Evolutionary conservation across 2,797 vertebrate genomes (phyloP).

Genomic region (Danio kyathit): DNA sequence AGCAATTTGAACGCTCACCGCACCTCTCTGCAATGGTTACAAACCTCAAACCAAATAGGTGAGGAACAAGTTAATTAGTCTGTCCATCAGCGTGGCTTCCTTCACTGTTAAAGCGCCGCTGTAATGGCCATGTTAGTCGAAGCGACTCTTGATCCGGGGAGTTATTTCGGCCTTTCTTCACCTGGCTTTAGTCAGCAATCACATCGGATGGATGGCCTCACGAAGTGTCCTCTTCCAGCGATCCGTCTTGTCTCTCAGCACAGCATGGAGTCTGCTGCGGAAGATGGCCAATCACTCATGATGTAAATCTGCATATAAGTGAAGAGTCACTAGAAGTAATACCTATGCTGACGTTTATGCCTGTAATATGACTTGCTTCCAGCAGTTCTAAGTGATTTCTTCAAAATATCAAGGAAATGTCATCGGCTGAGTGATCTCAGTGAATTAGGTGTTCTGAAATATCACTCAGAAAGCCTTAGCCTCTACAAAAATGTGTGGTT

Average conservation of each 20-base stretch:
- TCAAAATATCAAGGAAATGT: constrained; percentile 5
- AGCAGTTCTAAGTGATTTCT: constrained; percentile 19
- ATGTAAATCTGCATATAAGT: constrained; percentile 38
- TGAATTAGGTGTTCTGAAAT: constrained; percentile 21
- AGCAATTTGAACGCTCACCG: constrained; percentile 29
- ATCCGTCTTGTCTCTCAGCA: constrained; percentile 32
- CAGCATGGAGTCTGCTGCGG: neutral
- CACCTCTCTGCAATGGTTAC: constrained; percentile 39
- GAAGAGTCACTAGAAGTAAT: constrained; percentile 17
- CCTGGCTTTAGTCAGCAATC: constrained; percentile 36
- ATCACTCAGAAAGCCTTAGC: neutral
- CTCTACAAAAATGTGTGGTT: neutral
- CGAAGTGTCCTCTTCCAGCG: constrained; percentile 1
- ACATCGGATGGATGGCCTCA: constrained; percentile 10
- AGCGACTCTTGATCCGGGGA: neutral
- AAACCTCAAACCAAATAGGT: constrained; percentile 48
- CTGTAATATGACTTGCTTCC: neutral
- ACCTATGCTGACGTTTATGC: constrained; percentile 9
- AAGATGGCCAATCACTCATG: constrained; percentile 10
- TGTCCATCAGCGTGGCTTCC: constrained; percentile 55
- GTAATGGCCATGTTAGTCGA: constrained; percentile 29
- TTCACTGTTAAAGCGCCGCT: neutral
- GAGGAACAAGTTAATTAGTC: constrained; percentile 59
- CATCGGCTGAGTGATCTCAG: constrained; percentile 2
- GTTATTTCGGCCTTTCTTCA: constrained; percentile 50